Percentiles rank a stretch among this genome's conserved stretches.
These are phyloP conservation scores for Cheilosia pagana DNA, from an alignment of 2,888 invertebrate species.

Conservation along the genomic window DNA sequence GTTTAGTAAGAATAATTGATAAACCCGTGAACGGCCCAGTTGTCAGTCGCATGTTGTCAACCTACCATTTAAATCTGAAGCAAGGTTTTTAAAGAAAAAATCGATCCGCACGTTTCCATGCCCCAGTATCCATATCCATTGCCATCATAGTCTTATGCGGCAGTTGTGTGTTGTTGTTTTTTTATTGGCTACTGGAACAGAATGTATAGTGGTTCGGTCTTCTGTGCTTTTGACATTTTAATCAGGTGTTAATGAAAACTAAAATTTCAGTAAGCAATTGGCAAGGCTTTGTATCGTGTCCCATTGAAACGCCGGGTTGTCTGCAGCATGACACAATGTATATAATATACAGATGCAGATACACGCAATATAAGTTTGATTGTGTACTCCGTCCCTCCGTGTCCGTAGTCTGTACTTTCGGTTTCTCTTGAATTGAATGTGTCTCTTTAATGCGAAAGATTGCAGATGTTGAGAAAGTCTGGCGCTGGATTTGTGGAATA, in stretches of 20 bases:
- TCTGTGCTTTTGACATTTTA: not conserved
- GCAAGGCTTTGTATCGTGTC: not conserved
- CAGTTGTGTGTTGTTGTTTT: not conserved
- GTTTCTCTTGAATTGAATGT: slow-evolving; percentile 14
- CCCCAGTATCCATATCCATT: not conserved
- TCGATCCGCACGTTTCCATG: slow-evolving; percentile 1
- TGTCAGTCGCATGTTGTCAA: slow-evolving; percentile 11
- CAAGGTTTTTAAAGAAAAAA: slow-evolving; percentile 10
- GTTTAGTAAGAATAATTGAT: slow-evolving; percentile 26
- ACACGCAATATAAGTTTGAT: no score
- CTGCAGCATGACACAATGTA: not conserved
- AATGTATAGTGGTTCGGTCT: no score
- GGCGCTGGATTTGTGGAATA: not conserved
- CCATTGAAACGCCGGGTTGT: not conserved
- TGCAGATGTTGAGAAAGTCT: slow-evolving; percentile 2
- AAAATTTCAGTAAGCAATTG: not conserved
- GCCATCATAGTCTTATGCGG: not conserved
- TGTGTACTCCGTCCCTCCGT: no score
- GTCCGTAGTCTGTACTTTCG: not conserved
- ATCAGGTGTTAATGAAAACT: not conserved
- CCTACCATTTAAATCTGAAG: not conserved
- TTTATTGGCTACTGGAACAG: not conserved
- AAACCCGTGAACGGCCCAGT: slow-evolving; percentile 22
- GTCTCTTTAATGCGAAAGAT: slow-evolving; percentile 13
- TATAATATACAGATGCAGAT: no score